Base-by-base conservation (phyloP, 2,113 vertebrate genomes). In the Lophotis ruficrista region DNA sequence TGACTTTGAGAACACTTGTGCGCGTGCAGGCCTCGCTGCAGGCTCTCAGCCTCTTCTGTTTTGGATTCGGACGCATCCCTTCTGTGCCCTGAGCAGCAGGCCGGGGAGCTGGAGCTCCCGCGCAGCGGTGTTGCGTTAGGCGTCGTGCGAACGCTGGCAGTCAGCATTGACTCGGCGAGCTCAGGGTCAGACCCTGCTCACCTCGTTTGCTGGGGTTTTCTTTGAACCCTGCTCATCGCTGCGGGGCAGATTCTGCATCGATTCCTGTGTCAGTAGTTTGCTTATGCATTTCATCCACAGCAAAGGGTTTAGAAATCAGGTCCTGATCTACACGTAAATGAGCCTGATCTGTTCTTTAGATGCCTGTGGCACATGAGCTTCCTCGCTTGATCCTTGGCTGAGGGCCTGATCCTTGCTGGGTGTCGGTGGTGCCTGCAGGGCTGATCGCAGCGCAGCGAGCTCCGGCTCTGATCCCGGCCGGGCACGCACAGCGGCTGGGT, bases 331-430 rank as follows among this genome's bases (percentile, higher is more conserved):
- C 14, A 83, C 51, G 45, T 15, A 88, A 71, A 81, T 24, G 66
- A 77, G 14, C 22, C 7, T 50, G 2, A 15, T 23, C 41, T 54
- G 30, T 53, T 90, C 66, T 65, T 62, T 7, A 68, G 25, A 11
- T 72, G 37, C 37, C 54, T 78, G 28, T 94, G 80, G 45, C 12
- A 4, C 50, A 2, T 30, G 70, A 45, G 14, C 11, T 60, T 76
- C 28, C 61, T 93, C 50, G 12, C 1, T 0, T 10, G 12, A 19
- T 28, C 0, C 0, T 8, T 87, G 64, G 17, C 60, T 14, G 69
- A 71, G 81, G 56, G n/a, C 28, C 13, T 12, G 41, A 25, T 78
- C 47, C 9, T 0, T 50, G 30, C 5, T 10, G 37, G 61, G 37
- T 68, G 41, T 4, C 2, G 3, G 24, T 25, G 77, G 69, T 66